These are phyloP conservation scores for Plagodis pulveraria DNA, from an alignment of 2,888 invertebrate genomes.

Conservation along the genomic window DNA sequence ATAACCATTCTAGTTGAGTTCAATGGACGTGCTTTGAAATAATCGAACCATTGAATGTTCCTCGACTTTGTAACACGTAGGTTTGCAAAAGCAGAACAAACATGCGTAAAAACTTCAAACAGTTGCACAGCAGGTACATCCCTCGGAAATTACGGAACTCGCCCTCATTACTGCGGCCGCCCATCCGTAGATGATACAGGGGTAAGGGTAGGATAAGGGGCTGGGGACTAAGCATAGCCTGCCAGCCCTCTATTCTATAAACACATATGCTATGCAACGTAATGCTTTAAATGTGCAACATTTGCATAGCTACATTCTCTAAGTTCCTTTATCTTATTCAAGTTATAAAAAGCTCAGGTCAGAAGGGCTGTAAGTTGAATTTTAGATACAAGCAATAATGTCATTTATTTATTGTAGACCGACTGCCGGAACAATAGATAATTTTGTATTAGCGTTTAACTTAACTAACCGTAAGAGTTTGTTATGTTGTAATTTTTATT, in stretches of 20 bases:
- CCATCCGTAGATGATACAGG: constrained; percentile 74
- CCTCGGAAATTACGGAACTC: constrained; percentile 75
- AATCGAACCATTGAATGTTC: constrained; percentile 25
- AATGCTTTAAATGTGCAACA: constrained; percentile 43
- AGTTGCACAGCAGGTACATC: constrained; percentile 67
- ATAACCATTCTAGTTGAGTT: no score
- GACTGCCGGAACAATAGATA: no score
- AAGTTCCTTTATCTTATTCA: not conserved
- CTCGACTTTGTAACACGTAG: constrained; percentile 35
- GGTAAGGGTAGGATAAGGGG: constrained; percentile 46
- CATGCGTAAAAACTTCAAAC: constrained; percentile 80
- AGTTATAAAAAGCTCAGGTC: no score
- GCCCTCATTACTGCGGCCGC: constrained; percentile 76
- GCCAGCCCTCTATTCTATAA: constrained; percentile 44
- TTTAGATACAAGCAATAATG: no score
- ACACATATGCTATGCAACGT: constrained; percentile 36
- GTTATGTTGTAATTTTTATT: no score
- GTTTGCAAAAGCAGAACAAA: constrained; percentile 49
- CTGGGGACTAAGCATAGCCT: constrained; percentile 33
- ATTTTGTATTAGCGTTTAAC: no score
- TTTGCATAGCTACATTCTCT: constrained; percentile 12
- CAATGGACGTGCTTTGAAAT: constrained; percentile 39
- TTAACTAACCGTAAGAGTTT: no score
- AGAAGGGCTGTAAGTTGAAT: no score
- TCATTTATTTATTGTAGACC: no score